A percentile compares a stretch with the other conserved stretches of the same genome.
Conservation (phyloP, 1,140 invertebrate species). For the Penaeus japonicus region DNA sequence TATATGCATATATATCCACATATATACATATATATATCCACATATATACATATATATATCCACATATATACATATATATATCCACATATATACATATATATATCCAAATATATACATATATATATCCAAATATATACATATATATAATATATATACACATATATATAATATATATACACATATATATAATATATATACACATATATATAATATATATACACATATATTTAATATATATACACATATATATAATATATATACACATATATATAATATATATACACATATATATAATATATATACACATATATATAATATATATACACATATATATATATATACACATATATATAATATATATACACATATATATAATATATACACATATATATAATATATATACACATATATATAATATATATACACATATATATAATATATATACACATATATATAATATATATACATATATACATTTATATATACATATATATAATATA, state of each 20-base stretch:
- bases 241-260: too few species aligned
- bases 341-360: too few species aligned
- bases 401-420: not conserved
- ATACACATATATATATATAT: too few species aligned
- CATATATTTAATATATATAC: too few species aligned
- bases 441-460: constrained; percentile 14
- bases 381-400: not conserved
- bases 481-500: not conserved
- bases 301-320: too few species aligned
- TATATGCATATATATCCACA: not conserved
- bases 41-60: not conserved
- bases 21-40: not conserved
- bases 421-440: not conserved
- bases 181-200: not conserved
- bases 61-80: constrained; percentile 1
- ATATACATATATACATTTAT: constrained; percentile 9
- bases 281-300: too few species aligned
- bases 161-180: not conserved
- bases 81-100: not conserved
- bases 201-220: not conserved
- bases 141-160: not conserved
- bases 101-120: not conserved
- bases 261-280: too few species aligned
- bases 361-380: too few species aligned
- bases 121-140: constrained; percentile 1